phyloP scores from a whole-genome alignment of 2,888 invertebrate genomes.

The Melanostoma scalare region DNA sequence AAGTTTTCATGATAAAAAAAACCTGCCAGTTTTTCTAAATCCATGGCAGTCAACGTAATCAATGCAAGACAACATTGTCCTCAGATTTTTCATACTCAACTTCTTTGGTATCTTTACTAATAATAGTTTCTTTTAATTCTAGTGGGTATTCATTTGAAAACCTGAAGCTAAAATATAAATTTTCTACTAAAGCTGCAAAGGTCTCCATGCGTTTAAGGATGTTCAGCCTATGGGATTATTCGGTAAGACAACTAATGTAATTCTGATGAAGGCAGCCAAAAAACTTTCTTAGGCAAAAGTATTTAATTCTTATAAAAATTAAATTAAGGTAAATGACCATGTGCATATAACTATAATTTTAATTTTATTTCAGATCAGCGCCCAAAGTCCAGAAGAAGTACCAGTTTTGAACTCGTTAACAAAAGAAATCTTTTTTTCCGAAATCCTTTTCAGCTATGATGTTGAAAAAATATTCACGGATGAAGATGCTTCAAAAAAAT shows the following conservation, averaged over 20 bases:
- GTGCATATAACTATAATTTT: no score
- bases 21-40: no score
- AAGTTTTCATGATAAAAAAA: no score
- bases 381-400: slow-evolving; percentile 52
- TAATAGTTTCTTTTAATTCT: background rate
- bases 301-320: no score
- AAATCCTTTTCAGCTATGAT: slow-evolving; percentile 14
- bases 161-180: slow-evolving; percentile 24
- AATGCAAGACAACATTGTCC: no score
- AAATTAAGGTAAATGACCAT: no score
- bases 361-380: slow-evolving; percentile 28
- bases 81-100: no score
- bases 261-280: no score
- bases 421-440: slow-evolving; percentile 5
- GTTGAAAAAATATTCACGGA: slow-evolving; percentile 21
- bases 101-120: background rate
- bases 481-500: slow-evolving; percentile 30
- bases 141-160: slow-evolving; percentile 33
- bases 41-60: no score
- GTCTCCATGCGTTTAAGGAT: slow-evolving; percentile 25
- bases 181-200: background rate
- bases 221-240: slow-evolving; percentile 40
- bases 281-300: no score
- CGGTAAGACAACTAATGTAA: slow-evolving; percentile 11
- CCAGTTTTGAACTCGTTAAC: slow-evolving; percentile 39